Evolutionary conservation across 1,140 invertebrate species (phyloP), one percentile per base, ranked within the genome.

Genomic region (Drosophila pectinifera): DNA sequence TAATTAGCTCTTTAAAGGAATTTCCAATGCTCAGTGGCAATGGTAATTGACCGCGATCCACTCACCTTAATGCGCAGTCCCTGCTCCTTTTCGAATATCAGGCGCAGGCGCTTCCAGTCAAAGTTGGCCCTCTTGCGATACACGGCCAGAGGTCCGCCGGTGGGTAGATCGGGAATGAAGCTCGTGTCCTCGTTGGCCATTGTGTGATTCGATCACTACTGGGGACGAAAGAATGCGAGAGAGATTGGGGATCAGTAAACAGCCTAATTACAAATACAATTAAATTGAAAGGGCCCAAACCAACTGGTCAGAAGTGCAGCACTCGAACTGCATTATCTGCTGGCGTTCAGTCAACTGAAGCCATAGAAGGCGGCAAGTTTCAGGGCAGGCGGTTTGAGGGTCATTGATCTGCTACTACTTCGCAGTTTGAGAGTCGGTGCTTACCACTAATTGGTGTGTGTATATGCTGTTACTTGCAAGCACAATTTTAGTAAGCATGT

Each of bases 21-120:
- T 34, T 34, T 5, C 16, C 7, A 18, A 18, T 7, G 16, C 26
- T 31, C 26, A 11, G 16, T 34, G 46, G 1, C 26, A 6, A n/a
- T n/a, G n/a, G n/a, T 11, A 11, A 56, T 18, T 7, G 31, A 57
- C 16, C 14, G 3, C 22, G 0, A n/a, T 51, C 20, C 43, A 82
- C 80, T 91, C 92, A 96, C 96, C 94, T 96, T 96, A 56, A 96
- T 94, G 91, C 94, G 94, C 26, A 97, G 92, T 54, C 95, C 92
- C 45, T 96, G 94, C 80, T 96, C 94, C 64, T 95, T 95, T 89
- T 97, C 95, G 46, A 97, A 92, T 56, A 96, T 94, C 39, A 96
- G 73, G 75, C 95, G 95, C 92, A 98, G 93, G 65, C 94, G 92
- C 91, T 96, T 96, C 96, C 96, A 97, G 90, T 96, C 94, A 84